These are phyloP conservation scores for Bimastos eiseni DNA, from an alignment of 2,888 invertebrate genomes.

Conservation along the genomic window DNA sequence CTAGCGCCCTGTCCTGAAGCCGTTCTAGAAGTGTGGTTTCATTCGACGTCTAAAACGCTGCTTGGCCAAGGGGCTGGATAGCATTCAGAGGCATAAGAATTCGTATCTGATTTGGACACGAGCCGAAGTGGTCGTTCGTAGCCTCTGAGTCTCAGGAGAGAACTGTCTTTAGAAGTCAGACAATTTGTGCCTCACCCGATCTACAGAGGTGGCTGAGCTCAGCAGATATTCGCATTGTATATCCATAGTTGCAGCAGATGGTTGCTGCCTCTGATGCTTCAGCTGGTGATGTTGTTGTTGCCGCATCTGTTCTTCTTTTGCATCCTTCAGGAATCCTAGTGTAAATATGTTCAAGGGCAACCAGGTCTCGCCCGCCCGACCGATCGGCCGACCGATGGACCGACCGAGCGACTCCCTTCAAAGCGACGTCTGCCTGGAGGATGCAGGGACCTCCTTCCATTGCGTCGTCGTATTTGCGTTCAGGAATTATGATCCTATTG, in stretches of 20 bases:
- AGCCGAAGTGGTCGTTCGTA: neutral
- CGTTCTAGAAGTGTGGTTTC: neutral
- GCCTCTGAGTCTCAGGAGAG: neutral
- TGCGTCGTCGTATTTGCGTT: neutral
- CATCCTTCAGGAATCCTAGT: neutral
- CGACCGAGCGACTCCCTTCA: neutral
- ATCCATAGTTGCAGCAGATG: neutral
- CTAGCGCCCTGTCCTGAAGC: neutral
- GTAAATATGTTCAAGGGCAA: constrained; percentile 3
- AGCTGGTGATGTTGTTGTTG: neutral
- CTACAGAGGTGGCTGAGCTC: neutral
- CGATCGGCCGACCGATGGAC: neutral
- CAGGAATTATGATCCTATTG: neutral
- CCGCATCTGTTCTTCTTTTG: neutral
- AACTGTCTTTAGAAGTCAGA: neutral
- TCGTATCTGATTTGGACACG: neutral
- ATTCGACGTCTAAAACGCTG: neutral
- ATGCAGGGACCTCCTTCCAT: constrained; percentile 4
- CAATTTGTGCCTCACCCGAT: neutral
- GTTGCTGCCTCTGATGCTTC: neutral
- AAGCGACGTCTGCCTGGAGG: neutral
- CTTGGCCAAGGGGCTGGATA: neutral
- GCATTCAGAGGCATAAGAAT: neutral
- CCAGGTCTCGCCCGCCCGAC: neutral
- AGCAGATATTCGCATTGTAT: neutral